Percentiles rank a stretch among this genome's conserved stretches.
phyloP scores from a whole-genome alignment of 2,797 vertebrate genomes.

The Zenarchopterus dispar region DNA sequence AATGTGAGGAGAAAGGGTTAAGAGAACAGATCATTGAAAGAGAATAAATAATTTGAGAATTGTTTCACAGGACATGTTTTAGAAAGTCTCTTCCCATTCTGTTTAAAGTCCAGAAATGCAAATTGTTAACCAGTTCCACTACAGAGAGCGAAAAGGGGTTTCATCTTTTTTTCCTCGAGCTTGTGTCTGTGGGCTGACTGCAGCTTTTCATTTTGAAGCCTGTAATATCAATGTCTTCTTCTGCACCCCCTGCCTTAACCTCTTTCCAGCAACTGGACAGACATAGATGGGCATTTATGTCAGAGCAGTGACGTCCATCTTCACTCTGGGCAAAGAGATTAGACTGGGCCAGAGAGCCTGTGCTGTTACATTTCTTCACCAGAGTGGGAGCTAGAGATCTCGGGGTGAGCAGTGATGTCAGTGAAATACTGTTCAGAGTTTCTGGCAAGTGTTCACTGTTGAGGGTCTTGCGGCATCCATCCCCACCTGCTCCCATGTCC shows the following conservation, averaged over 20 bases:
- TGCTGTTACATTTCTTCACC: conserved; percentile 91
- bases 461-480: conserved; percentile 65
- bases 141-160: conserved; percentile 57
- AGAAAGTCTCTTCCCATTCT: conserved; percentile 46
- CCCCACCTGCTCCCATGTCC: conserved; percentile 34
- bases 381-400: conserved; percentile 70
- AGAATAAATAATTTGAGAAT: conserved; percentile 41
- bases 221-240: conserved; percentile 43
- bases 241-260: conserved; percentile 35
- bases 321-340: conserved; percentile 66
- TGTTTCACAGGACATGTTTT: conserved; percentile 46
- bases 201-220: conserved; percentile 56
- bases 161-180: conserved; percentile 83
- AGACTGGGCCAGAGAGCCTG: conserved; percentile 83
- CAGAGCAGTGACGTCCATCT: conserved; percentile 75
- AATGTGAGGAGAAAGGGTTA: conserved; percentile 41
- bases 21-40: conserved; percentile 49
- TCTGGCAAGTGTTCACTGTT: conserved; percentile 89
- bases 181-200: conserved; percentile 57
- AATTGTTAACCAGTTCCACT: conserved; percentile 33
- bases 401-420: conserved; percentile 88
- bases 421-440: conserved; percentile 90
- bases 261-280: conserved; percentile 75
- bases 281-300: conserved; percentile 80
- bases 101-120: conserved; percentile 51